phyloP scores from a whole-genome alignment of 2,888 invertebrate species.

The Acrobasis suavella region DNA sequence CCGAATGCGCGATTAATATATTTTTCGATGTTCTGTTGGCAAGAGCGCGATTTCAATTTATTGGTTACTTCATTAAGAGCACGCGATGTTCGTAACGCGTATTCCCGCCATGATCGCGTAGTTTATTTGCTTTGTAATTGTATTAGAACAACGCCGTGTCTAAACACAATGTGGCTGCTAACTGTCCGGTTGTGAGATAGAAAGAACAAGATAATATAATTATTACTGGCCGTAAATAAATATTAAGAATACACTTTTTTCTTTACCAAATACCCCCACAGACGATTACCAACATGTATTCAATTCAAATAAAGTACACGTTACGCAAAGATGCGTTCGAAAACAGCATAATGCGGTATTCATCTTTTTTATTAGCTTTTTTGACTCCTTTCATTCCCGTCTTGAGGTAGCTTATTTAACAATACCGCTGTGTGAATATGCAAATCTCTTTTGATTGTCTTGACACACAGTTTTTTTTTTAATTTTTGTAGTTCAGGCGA shows the following conservation, averaged over 20 bases:
- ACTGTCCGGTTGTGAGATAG: not conserved
- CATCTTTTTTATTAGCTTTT: conserved; percentile 46
- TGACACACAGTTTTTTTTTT: conserved; percentile 45
- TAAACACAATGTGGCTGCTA: no score
- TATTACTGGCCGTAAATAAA: conserved; percentile 11
- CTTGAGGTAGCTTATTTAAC: conserved; percentile 55
- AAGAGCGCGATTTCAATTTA: no score
- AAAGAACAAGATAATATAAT: not conserved
- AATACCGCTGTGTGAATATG: conserved; percentile 64
- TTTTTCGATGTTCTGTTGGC: no score
- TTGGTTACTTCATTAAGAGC: no score
- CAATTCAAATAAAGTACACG: conserved; percentile 63
- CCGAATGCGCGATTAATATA: no score
- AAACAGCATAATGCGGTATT: conserved; percentile 48
- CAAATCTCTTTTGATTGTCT: conserved; percentile 73
- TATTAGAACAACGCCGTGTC: no score
- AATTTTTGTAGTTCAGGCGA: conserved; percentile 42
- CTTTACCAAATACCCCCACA: conserved; percentile 37
- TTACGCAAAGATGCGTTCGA: conserved; percentile 73
- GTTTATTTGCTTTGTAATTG: no score
- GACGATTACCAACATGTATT: conserved; percentile 50
- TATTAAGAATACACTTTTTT: conserved; percentile 9
- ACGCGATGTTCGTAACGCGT: no score
- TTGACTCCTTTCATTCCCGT: conserved; percentile 57
- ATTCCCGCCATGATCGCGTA: no score